Percentiles rank a stretch among this genome's conserved stretches.
Evolutionary conservation across 1,140 invertebrate species (phyloP).

Genomic region (Elymnias hypermnestra): DNA sequence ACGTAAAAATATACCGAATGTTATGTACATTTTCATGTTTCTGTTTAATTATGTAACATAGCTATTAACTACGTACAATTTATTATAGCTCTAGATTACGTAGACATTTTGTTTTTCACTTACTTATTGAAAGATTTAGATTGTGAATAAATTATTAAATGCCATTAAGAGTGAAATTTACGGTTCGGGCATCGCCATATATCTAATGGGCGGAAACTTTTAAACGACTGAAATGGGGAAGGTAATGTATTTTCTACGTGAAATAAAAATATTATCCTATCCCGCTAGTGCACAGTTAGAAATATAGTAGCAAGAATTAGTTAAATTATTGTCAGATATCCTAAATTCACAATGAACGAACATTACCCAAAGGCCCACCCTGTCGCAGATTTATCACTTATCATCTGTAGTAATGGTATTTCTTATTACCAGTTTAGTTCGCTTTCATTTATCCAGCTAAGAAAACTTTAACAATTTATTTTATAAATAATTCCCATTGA

Average conservation of each 20-base stretch:
- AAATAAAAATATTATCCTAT: background rate
- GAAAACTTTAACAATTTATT: constrained; percentile 10
- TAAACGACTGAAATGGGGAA: background rate
- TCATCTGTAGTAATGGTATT: background rate
- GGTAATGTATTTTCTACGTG: background rate
- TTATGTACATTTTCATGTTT: too few relatives aligned
- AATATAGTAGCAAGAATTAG: constrained; percentile 38
- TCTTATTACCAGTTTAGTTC: background rate
- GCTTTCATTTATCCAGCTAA: constrained; percentile 2
- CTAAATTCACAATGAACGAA: constrained; percentile 60
- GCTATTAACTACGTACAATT: too few relatives aligned
- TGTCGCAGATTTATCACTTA: constrained; percentile 44
- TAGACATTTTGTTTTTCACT: too few relatives aligned
- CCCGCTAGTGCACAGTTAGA: constrained; percentile 7
- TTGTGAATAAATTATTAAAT: background rate
- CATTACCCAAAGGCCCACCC: constrained; percentile 54
- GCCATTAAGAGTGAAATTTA: background rate
- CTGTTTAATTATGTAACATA: too few relatives aligned
- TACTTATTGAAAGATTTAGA: too few relatives aligned
- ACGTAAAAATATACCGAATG: too few relatives aligned
- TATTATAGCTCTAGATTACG: too few relatives aligned
- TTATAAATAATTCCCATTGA: constrained; percentile 16
- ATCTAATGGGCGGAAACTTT: background rate
- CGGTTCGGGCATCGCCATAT: too few relatives aligned
- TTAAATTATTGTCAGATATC: constrained; percentile 70